Evolutionary conservation across 2,888 invertebrate species (phyloP).

Genomic region (Fabriciana adippe): DNA sequence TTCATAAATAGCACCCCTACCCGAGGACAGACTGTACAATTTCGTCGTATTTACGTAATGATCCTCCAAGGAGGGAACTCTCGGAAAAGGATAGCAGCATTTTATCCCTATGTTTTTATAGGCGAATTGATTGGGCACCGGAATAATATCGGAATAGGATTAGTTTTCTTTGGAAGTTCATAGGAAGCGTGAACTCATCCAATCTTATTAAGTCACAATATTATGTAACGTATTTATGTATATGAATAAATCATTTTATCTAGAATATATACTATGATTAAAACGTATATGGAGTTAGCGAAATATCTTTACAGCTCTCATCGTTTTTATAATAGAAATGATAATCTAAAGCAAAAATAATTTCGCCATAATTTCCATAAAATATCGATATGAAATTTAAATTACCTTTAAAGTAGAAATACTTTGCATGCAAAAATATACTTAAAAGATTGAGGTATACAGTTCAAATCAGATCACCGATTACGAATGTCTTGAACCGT

Average conservation of each 20-base stretch:
- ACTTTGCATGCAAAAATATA: constrained; percentile 20
- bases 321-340: constrained; percentile 43
- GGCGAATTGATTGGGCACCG: constrained; percentile 74
- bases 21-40: constrained; percentile 63
- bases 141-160: constrained; percentile 71
- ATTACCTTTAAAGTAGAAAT: constrained; percentile 20
- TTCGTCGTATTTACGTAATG: constrained; percentile 76
- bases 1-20: constrained; percentile 77
- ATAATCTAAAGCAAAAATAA: constrained; percentile 13
- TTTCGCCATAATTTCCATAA: constrained; percentile 48
- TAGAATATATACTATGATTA: not conserved
- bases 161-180: constrained; percentile 62
- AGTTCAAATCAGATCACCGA: constrained; percentile 66
- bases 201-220: constrained; percentile 37
- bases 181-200: constrained; percentile 29
- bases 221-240: constrained; percentile 2
- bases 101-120: constrained; percentile 70
- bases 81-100: constrained; percentile 52
- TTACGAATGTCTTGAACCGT: constrained; percentile 70
- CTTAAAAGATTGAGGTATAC: constrained; percentile 39
- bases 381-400: constrained; percentile 45
- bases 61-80: constrained; percentile 65
- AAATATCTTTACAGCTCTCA: not conserved
- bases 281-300: too few species aligned
- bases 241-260: not conserved